These are phyloP conservation scores for Lepidurus arcticus DNA, from an alignment of 1,140 invertebrate species.

Conservation along the genomic window DNA sequence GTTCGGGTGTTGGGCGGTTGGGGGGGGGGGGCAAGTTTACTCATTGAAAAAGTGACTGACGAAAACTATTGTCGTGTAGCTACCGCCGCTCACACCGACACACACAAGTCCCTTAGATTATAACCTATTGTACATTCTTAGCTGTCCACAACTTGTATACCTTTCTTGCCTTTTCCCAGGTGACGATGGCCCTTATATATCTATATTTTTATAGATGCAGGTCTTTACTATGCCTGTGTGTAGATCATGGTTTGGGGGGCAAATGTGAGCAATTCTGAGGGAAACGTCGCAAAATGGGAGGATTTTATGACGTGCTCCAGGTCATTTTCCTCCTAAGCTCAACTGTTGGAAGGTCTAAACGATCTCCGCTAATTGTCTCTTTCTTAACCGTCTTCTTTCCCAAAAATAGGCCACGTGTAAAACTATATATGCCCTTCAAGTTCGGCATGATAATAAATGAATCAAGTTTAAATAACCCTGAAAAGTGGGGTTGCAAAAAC, in stretches of 20 bases:
- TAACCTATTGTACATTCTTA: neutral
- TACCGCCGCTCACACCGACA: neutral
- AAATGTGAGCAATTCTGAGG: too few relatives aligned
- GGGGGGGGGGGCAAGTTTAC: neutral
- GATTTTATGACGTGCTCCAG: neutral
- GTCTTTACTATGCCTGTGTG: too few relatives aligned
- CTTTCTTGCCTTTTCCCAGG: neutral
- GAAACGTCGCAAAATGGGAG: too few relatives aligned
- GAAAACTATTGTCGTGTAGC: neutral
- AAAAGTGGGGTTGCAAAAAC: neutral
- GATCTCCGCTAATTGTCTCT: neutral
- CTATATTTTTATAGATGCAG: neutral
- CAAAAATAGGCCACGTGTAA: neutral
- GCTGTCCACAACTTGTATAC: neutral
- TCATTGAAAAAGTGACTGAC: constrained; percentile 22
- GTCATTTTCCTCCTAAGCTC: neutral
- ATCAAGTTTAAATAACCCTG: neutral
- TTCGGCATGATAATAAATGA: neutral
- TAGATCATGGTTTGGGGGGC: too few relatives aligned
- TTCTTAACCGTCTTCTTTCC: neutral
- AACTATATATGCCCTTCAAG: neutral
- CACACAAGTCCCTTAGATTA: constrained; percentile 12
- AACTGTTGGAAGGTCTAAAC: neutral
- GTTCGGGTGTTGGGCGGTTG: neutral
- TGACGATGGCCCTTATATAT: neutral